Evolutionary conservation across 2,797 vertebrate genomes (phyloP).

Genomic region (Anguilla anguilla): DNA sequence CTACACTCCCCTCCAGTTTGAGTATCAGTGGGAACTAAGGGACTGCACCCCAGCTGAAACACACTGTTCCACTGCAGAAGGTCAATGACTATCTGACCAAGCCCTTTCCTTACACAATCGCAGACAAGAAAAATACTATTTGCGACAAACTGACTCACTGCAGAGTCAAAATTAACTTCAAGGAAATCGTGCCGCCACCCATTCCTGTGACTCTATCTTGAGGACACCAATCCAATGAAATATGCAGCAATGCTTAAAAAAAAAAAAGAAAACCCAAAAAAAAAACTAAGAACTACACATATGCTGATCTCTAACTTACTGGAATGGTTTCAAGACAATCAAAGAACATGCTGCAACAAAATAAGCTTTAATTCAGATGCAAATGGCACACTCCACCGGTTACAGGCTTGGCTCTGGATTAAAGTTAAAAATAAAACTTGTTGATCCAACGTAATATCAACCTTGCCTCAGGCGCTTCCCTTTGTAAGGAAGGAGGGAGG

Average conservation of each 20-base stretch:
- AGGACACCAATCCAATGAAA: conserved; percentile 6
- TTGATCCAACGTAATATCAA: conserved; percentile 35
- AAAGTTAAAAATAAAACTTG: conserved; percentile 31
- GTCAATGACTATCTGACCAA: neutral
- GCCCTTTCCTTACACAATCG: neutral
- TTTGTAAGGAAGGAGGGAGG: conserved; percentile 10
- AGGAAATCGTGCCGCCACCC: neutral
- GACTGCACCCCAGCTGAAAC: neutral
- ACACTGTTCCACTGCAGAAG: neutral
- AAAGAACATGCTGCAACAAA: conserved; percentile 24
- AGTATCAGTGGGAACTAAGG: neutral
- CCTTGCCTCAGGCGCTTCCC: neutral
- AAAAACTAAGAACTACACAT: conserved; percentile 13
- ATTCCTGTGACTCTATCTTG: neutral
- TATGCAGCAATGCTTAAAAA: neutral
- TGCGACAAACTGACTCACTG: neutral
- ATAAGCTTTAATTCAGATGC: conserved; percentile 19
- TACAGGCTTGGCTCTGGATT: conserved; percentile 22
- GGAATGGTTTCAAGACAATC: conserved; percentile 19
- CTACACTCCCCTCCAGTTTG: neutral
- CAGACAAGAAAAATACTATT: neutral
- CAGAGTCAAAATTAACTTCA: neutral
- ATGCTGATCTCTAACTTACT: conserved; percentile 23
- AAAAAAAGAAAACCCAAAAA: neutral
- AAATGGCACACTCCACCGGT: conserved; percentile 4